Evolutionary conservation across 2,113 vertebrate genomes (phyloP).

Genomic region (Oryzias celebensis): DNA sequence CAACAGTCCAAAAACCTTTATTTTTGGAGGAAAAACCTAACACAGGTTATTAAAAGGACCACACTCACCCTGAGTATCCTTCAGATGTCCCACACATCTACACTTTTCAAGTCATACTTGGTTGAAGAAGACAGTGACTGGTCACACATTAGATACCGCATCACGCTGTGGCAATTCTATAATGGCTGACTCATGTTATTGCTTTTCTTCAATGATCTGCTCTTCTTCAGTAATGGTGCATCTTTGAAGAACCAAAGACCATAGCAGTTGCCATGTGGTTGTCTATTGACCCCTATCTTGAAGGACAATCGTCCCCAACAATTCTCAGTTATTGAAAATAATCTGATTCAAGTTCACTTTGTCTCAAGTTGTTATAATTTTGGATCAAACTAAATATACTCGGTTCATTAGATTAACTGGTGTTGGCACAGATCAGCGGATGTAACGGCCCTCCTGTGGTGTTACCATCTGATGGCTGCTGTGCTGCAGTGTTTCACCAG

Average conservation of each 20-base stretch:
- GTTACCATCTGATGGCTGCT: constrained; percentile 54
- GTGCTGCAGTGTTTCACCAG: constrained; percentile 5
- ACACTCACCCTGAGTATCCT: constrained; percentile 5
- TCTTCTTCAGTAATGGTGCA: not conserved
- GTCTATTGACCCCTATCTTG: constrained; percentile 1
- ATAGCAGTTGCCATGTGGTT: not conserved
- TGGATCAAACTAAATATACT: constrained; percentile 28
- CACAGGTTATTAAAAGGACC: too few species aligned
- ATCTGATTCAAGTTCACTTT: not conserved
- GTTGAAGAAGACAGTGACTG: constrained; percentile 32
- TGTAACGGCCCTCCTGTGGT: constrained; percentile 40
- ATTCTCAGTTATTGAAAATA: not conserved
- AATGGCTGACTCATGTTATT: not conserved
- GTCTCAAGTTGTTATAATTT: not conserved
- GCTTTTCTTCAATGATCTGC: not conserved
- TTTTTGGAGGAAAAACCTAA: too few species aligned
- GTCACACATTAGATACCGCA: not conserved
- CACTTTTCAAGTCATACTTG: too few species aligned
- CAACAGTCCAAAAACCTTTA: too few species aligned
- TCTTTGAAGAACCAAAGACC: not conserved
- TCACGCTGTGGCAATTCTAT: not conserved
- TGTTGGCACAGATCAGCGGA: constrained; percentile 44
- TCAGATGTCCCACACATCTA: constrained; percentile 35
- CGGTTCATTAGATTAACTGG: constrained; percentile 32
- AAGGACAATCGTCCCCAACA: not conserved